Percentiles rank a stretch among this genome's conserved stretches.
These are phyloP conservation scores for Pampus argenteus DNA, from an alignment of 2,797 vertebrate species.

Conservation along the genomic window DNA sequence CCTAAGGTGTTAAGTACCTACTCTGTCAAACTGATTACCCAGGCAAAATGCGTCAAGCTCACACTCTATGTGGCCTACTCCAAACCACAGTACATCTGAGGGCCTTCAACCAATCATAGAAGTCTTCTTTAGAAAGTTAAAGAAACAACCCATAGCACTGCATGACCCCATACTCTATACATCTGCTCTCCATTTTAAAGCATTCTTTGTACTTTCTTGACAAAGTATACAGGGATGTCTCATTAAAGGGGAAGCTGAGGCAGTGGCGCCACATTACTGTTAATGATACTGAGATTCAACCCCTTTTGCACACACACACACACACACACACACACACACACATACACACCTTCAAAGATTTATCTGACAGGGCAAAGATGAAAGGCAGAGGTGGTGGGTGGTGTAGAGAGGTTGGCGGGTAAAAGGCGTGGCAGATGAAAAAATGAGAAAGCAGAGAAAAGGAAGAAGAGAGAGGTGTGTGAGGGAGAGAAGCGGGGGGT, in stretches of 20 bases:
- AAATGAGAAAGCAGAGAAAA: constrained; percentile 16
- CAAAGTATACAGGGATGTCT: constrained; percentile 27
- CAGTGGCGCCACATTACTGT: neutral
- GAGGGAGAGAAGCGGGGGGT: neutral
- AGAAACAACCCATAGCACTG: constrained; percentile 28
- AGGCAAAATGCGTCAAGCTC: constrained; percentile 27
- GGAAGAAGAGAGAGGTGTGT: neutral
- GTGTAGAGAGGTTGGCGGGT: constrained; percentile 4
- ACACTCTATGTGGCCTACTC: constrained; percentile 57
- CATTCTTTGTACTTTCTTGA: constrained; percentile 37
- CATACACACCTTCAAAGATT: constrained; percentile 30
- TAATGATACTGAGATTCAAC: constrained; percentile 33
- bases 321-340: too few relatives aligned
- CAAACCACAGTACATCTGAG: constrained; percentile 43
- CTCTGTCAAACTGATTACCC: constrained; percentile 65
- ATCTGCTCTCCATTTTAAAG: constrained; percentile 35
- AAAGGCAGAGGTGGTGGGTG: constrained; percentile 27
- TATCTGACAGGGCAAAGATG: constrained; percentile 41
- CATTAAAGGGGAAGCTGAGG: constrained; percentile 3
- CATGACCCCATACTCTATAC: constrained; percentile 11
- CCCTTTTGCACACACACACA: too few relatives aligned
- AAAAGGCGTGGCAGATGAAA: constrained; percentile 20
- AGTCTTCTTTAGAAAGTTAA: constrained; percentile 28
- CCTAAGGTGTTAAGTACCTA: constrained; percentile 42
- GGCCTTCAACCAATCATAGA: constrained; percentile 40